These are phyloP conservation scores for Manis crassicaudata DNA, from an alignment of 2,797 vertebrate genomes.

Conservation along the genomic window DNA sequence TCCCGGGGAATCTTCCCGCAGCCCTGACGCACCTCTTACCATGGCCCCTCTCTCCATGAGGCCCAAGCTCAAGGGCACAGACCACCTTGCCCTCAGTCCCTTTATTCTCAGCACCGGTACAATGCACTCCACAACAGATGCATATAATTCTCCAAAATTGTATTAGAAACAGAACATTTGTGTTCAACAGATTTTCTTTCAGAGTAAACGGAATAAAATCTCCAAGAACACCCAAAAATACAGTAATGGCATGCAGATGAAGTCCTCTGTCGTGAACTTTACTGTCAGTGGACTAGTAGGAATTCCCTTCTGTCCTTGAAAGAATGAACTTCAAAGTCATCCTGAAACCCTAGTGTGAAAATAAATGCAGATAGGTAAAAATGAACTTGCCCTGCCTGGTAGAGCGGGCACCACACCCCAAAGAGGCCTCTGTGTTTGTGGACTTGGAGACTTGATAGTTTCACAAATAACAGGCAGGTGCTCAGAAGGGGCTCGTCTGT, in stretches of 20 bases:
- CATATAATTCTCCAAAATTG: not conserved
- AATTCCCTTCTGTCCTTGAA: constrained; percentile 57
- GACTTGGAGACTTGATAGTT: not conserved
- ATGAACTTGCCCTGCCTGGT: not conserved
- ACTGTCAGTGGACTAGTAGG: not conserved
- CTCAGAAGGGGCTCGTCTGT: not conserved
- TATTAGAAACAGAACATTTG: not conserved
- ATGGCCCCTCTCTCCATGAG: not conserved
- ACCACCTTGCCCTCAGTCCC: rapidly evolving
- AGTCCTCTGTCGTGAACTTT: not conserved
- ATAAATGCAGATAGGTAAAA: constrained; percentile 9
- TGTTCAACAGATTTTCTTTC: not conserved
- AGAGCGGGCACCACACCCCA: not conserved
- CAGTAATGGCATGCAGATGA: not conserved
- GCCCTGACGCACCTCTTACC: rapidly evolving
- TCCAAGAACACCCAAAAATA: not conserved
- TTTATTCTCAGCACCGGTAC: not conserved
- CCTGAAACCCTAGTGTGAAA: constrained; percentile 56
- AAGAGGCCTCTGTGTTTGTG: not conserved
- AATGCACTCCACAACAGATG: not conserved
- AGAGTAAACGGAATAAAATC: not conserved
- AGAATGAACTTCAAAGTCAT: constrained; percentile 33
- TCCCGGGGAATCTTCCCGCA: no score
- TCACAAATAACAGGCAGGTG: not conserved
- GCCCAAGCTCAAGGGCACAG: no score